phyloP scores from a whole-genome alignment of 2,113 vertebrate species.

The Perognathus longimembris region DNA sequence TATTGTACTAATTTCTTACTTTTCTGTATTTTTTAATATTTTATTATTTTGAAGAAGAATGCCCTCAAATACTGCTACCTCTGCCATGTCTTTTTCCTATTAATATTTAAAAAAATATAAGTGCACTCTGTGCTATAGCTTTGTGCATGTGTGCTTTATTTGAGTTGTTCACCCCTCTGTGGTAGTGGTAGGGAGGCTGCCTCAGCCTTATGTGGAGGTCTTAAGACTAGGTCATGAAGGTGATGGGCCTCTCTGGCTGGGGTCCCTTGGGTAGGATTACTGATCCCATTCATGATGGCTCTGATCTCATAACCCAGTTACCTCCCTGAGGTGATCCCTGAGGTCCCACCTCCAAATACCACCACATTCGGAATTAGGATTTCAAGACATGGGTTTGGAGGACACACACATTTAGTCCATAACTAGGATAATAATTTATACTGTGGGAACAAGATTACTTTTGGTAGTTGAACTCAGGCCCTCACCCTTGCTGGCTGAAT shows the following conservation, averaged over 20 bases:
- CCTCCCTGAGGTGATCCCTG: not conserved
- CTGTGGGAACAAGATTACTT: not conserved
- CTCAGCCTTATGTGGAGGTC: not conserved
- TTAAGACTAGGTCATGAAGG: not conserved
- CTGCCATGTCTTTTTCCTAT: not conserved
- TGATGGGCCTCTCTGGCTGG: not conserved
- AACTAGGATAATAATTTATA: not conserved
- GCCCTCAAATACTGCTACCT: not conserved
- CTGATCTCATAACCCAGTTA: not conserved
- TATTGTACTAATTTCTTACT: not conserved
- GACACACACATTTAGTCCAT: not conserved
- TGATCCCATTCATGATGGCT: not conserved
- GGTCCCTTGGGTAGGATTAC: not conserved
- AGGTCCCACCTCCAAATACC: not conserved
- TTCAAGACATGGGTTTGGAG: not conserved
- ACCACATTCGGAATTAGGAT: not conserved
- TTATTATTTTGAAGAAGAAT: not conserved
- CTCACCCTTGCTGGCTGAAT: too few species aligned
- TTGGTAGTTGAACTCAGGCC: not conserved
- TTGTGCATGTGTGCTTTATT: not conserved
- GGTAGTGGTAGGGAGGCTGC: not conserved
- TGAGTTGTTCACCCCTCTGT: not conserved
- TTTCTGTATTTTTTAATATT: constrained; percentile 10
- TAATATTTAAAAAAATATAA: not conserved
- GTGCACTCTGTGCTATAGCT: not conserved